These are phyloP conservation scores for Gallirallus australis DNA, from an alignment of 2,797 vertebrate species.

Conservation along the genomic window DNA sequence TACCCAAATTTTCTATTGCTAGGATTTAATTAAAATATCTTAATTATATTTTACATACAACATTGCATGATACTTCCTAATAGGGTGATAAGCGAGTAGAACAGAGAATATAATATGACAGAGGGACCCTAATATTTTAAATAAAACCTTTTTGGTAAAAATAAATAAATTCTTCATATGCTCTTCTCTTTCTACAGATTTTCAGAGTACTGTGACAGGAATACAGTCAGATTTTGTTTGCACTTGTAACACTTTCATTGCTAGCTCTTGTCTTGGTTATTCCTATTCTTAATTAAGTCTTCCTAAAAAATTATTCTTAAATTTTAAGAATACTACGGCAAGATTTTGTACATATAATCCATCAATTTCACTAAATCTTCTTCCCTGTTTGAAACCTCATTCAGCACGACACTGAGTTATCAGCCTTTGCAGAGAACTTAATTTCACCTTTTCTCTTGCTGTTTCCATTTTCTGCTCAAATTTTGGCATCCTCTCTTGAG, in stretches of 20 bases:
- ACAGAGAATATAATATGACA: background rate
- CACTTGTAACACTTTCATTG: background rate
- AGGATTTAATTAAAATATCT: background rate
- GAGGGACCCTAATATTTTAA: background rate
- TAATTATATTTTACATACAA: background rate
- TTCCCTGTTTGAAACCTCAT: background rate
- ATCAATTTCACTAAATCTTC: background rate
- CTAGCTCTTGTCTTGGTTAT: background rate
- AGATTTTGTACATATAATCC: background rate
- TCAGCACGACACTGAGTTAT: background rate
- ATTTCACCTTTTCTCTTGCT: background rate
- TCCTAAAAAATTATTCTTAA: background rate
- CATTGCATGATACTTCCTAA: background rate
- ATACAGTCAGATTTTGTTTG: conserved; percentile 26
- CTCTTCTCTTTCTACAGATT: background rate
- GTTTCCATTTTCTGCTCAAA: background rate
- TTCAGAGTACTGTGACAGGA: background rate
- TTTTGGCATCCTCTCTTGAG: background rate
- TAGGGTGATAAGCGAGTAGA: background rate
- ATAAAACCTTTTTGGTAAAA: background rate
- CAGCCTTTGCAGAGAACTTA: background rate
- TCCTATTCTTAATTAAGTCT: background rate
- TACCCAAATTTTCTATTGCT: background rate
- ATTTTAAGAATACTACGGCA: background rate
- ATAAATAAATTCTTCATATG: background rate